Percentiles rank a stretch among this genome's conserved stretches.
Evolutionary conservation across 1,140 invertebrate species (phyloP).

Genomic region (Daktulosphaira vitifoliae): DNA sequence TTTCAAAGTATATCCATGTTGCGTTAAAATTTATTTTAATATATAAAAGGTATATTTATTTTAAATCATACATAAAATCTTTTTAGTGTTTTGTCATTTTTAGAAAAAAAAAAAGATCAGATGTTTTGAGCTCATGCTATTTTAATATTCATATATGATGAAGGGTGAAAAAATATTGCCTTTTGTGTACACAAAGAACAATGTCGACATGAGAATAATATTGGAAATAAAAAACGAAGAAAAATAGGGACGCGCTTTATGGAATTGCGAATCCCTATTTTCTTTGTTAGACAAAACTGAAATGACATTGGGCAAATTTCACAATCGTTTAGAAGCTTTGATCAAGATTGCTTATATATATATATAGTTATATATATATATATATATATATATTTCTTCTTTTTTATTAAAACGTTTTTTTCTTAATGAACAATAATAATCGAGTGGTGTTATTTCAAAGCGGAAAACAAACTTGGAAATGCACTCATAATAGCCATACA

Average conservation of each 20-base stretch:
- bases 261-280: conserved; percentile 1
- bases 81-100: background rate
- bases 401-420: conserved; percentile 17
- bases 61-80: no score
- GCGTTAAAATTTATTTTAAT: no score
- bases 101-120: background rate
- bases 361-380: no score
- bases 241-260: conserved; percentile 4
- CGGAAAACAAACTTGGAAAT: no score
- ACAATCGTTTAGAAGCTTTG: background rate
- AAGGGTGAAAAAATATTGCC: background rate
- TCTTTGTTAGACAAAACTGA: background rate
- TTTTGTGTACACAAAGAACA: conserved; percentile 5
- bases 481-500: background rate
- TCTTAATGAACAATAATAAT: background rate
- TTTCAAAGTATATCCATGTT: no score
- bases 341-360: conserved; percentile 19
- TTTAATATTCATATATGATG: background rate
- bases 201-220: conserved; percentile 4
- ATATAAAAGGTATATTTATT: no score
- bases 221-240: background rate
- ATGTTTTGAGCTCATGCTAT: background rate
- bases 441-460: no score
- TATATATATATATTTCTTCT: background rate
- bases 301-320: background rate